Evolutionary conservation across 2,888 invertebrate species (phyloP), one percentile per base, ranked within the genome.

Genomic region (Celastrina argiolus): DNA sequence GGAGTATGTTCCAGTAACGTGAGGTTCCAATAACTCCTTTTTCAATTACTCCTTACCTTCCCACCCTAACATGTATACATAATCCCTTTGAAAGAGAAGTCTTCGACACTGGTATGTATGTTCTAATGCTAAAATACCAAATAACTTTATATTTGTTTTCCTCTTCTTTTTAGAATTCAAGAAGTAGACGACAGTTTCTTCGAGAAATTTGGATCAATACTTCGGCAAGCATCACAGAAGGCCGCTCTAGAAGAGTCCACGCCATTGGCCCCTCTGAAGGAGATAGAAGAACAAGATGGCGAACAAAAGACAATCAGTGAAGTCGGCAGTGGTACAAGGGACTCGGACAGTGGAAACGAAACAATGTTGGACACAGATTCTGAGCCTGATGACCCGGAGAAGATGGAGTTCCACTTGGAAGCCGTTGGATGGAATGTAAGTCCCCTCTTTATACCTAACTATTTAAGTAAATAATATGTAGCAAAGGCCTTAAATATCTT

Each of bases 111-210:
- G n/a, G n/a, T n/a, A n/a, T n/a, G 31, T 31, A 31, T 31, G 31
- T 31, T 31, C 5, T 2, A 5, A 1, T 31, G 31, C 31, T 31
- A n/a, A n/a, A n/a, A n/a, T 31, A 31, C 2, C 0, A 28, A 28
- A 28, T 31, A 31, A n/a, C 5, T 31, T 1, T 31, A 31, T 31
- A n/a, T n/a, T n/a, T n/a, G n/a, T n/a, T n/a, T 31, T 31, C 31
- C 14, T 18, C 14, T 18, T 65, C 31, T 45, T 92, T 92, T 64
- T 89, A 96, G 96, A 88, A 93, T 96, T 72, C 96, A 96, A 88
- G 95, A 96, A 87, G 92, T 95, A 18, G 96, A 96, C 82, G 96
- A 95, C 74, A 95, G 96, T 64, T 96, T 96, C 84, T 96, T 97
- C 80, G 96, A 96, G 81, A 95, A 95, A 77, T 95, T 96, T 75